A percentile compares a stretch with the other conserved stretches of the same genome.
Evolutionary conservation across 1,140 invertebrate genomes (phyloP).

Genomic region (Heliconius nattereri): DNA sequence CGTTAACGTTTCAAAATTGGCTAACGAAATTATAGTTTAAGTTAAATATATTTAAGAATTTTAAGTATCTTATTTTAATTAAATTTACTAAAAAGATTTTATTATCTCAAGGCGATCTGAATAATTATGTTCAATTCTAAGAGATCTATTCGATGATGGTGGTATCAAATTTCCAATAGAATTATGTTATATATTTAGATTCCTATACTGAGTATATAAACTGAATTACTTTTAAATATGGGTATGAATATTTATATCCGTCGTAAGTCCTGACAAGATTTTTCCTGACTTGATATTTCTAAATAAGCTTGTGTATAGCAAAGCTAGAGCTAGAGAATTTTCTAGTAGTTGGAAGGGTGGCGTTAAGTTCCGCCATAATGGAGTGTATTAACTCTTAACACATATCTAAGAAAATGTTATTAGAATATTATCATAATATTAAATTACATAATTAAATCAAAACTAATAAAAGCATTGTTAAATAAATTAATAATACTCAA

Average conservation of each 20-base stretch:
- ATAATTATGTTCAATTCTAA: not conserved
- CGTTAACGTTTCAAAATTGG: not conserved
- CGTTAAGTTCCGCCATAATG: no score
- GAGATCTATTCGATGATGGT: not conserved
- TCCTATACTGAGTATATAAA: not conserved
- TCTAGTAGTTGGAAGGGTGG: no score
- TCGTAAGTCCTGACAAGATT: no score
- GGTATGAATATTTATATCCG: no score
- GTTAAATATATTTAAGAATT: not conserved
- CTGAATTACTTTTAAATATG: no score
- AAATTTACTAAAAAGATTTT: not conserved
- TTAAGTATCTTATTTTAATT: not conserved
- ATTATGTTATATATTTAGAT: not conserved
- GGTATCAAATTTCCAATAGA: not conserved
- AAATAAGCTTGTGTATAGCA: no score
- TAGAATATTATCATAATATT: no score
- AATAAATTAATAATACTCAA: not conserved
- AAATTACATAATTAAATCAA: not conserved
- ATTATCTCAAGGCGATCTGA: not conserved
- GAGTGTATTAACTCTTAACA: no score
- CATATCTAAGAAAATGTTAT: no score
- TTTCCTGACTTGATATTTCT: no score
- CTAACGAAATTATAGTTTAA: not conserved
- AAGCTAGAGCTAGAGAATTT: no score
- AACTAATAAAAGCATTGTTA: slow-evolving; percentile 8